Conservation (phyloP, 1,140 invertebrate species). For the Macrosteles quadrilineatus region DNA sequence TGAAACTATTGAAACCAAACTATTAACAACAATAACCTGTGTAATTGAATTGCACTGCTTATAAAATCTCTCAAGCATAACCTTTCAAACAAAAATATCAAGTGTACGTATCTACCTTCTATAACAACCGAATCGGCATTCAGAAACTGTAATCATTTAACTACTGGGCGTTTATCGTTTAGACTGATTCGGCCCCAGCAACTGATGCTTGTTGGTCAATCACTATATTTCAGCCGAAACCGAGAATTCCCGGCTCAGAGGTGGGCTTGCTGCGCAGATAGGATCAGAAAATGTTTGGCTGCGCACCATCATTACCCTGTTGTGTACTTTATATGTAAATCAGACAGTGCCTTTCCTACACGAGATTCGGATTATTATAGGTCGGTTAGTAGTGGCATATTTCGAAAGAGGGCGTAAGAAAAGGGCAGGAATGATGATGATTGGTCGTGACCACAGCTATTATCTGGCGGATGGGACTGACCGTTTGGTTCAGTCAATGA, state of each 20-base stretch:
- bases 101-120: too few relatives aligned
- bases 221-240: neutral
- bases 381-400: conserved; percentile 19
- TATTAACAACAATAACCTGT: too few relatives aligned
- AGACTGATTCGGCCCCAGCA: neutral
- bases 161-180: neutral
- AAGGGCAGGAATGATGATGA: conserved; percentile 23
- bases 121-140: neutral
- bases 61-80: too few relatives aligned
- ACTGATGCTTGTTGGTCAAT: neutral
- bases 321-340: conserved; percentile 17
- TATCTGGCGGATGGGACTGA: neutral
- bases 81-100: too few relatives aligned
- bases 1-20: too few relatives aligned
- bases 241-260: neutral
- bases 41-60: too few relatives aligned
- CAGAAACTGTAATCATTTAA: conserved; percentile 1
- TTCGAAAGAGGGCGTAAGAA: conserved; percentile 27
- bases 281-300: conserved; percentile 2
- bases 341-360: neutral
- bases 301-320: neutral
- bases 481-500: conserved; percentile 8
- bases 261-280: neutral
- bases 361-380: conserved; percentile 7
- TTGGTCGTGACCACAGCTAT: conserved; percentile 9